Conservation (phyloP, 2,113 vertebrate species). For the Bos javanicus region DNA sequence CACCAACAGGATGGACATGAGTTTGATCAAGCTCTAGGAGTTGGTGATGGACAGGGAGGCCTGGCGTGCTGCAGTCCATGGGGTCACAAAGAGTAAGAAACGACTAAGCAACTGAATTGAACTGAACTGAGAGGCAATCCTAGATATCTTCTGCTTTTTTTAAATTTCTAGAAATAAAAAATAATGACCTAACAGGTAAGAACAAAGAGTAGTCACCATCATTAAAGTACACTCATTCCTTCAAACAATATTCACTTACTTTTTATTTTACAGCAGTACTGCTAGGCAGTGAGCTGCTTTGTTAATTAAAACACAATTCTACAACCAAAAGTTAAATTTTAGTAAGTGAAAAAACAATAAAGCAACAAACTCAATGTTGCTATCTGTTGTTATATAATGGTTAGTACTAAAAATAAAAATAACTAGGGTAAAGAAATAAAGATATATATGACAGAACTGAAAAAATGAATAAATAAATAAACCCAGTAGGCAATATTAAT, state of each 20-base stretch:
- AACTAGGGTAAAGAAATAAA: not conserved
- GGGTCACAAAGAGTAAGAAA: not conserved
- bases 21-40: not conserved
- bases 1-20: accelerated
- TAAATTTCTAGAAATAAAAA: not conserved
- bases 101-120: not conserved
- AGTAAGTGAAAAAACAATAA: not conserved
- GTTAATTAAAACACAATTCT: not conserved
- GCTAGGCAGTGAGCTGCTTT: not conserved
- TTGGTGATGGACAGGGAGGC: not conserved
- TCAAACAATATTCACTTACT: not conserved
- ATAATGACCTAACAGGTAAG: not conserved
- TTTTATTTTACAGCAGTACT: not conserved
- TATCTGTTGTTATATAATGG: not conserved
- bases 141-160: not conserved
- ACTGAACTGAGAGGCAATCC: not conserved
- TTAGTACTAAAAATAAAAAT: not conserved
- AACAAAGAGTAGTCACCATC: not conserved
- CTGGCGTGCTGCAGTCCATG: not conserved
- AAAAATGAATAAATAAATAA: not conserved
- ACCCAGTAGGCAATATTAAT: not conserved
- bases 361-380: not conserved
- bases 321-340: not conserved
- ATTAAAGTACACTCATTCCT: not conserved
- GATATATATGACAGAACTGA: not conserved